Percentiles rank a stretch among this genome's conserved stretches.
These are phyloP conservation scores for Ceyx margarethae DNA, from an alignment of 2,113 vertebrate species.

Conservation along the genomic window DNA sequence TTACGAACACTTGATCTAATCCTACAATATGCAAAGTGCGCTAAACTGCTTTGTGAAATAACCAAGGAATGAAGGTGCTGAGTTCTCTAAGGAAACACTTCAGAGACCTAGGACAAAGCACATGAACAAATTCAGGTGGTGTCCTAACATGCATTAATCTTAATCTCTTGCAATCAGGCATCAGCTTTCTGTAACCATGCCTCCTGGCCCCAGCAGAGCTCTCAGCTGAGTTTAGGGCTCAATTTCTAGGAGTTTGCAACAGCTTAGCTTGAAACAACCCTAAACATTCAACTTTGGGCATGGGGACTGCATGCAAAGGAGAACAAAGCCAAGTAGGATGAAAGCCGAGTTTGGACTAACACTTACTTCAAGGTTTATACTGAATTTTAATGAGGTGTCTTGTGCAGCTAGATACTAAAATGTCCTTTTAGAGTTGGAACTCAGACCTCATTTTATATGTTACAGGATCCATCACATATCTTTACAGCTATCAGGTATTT, in stretches of 20 bases:
- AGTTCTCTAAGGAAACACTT: accelerated
- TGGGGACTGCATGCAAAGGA: accelerated
- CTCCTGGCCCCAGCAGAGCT: accelerated
- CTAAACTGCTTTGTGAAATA: background rate
- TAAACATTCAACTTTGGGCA: background rate
- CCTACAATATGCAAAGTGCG: background rate
- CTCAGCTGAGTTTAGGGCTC: background rate
- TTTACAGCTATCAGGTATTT: background rate
- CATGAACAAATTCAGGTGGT: background rate
- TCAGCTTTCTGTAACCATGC: background rate
- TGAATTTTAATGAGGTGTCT: background rate
- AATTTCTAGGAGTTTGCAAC: background rate
- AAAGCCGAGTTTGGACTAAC: background rate
- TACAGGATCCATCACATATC: background rate
- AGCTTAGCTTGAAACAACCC: background rate
- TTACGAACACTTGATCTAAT: background rate
- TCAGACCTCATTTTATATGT: background rate
- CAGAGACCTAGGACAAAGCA: background rate
- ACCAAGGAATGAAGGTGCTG: background rate
- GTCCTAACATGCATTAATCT: background rate
- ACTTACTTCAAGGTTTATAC: background rate
- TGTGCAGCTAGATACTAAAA: background rate
- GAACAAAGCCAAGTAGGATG: background rate
- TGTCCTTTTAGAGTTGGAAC: background rate
- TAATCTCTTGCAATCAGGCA: background rate